A percentile compares a stretch with the other conserved stretches of the same genome.
phyloP scores from a whole-genome alignment of 2,797 vertebrate species.

The Gambusia yucatana region DNA sequence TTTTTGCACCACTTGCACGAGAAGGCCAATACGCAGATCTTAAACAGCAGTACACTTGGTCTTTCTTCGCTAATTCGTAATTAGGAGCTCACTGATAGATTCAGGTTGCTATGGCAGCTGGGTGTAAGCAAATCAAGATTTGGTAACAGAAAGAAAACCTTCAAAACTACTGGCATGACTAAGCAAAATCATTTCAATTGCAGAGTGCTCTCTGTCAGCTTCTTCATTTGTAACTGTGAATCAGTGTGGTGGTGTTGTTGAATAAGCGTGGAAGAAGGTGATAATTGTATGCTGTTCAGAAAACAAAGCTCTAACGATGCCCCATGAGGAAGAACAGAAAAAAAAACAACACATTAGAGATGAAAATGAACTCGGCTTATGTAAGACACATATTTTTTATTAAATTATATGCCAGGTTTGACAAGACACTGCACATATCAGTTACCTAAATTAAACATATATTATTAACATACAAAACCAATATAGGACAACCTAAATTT shows the following conservation, averaged over 20 bases:
- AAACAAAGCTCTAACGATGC: conserved; percentile 48
- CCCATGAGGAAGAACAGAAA: conserved; percentile 22
- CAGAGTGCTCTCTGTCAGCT: conserved; percentile 4
- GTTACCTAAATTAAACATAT: not conserved
- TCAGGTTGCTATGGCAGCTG: conserved; percentile 39
- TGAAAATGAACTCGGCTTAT: conserved; percentile 9
- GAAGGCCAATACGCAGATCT: conserved; percentile 14
- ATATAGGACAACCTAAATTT: not conserved
- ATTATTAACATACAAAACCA: not conserved
- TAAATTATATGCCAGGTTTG: not conserved
- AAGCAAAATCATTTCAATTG: conserved; percentile 12
- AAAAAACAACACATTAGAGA: not conserved
- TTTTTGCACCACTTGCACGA: not conserved
- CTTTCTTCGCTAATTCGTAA: conserved; percentile 31
- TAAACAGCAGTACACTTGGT: conserved; percentile 4
- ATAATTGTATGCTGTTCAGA: conserved; percentile 32
- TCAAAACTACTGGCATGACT: conserved; percentile 9
- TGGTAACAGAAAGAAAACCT: conserved; percentile 10
- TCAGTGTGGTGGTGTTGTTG: not conserved
- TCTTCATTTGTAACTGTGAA: conserved; percentile 10
- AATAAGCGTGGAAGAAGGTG: conserved; percentile 39
- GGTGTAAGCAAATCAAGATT: conserved; percentile 43
- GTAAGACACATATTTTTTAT: not conserved
- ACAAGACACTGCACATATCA: not conserved
- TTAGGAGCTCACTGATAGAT: conserved; percentile 17